A percentile compares a stretch with the other conserved stretches of the same genome.
phyloP scores from a whole-genome alignment of 2,113 vertebrate species.

The Paratilapia polleni region DNA sequence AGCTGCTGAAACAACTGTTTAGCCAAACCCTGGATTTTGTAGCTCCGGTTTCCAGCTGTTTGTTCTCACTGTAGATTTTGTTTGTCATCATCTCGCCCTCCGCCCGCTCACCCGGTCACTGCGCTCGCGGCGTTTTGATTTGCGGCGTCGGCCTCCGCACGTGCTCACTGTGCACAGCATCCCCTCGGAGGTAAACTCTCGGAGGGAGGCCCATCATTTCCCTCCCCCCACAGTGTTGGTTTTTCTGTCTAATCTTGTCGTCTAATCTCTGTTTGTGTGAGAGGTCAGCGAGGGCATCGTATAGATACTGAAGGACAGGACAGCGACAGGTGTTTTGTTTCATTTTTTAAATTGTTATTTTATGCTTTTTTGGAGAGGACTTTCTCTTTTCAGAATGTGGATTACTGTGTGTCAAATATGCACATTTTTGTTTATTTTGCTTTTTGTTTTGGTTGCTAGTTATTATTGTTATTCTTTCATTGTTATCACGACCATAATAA shows the following conservation, averaged over 20 bases:
- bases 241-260: not conserved
- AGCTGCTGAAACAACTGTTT: slow-evolving; percentile 20
- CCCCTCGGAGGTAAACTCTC: not conserved
- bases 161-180: not conserved
- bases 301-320: not conserved
- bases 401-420: not conserved
- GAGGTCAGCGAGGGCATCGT: not conserved
- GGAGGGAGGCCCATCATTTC: not conserved
- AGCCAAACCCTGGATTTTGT: not conserved
- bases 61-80: slow-evolving; percentile 6
- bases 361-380: not conserved
- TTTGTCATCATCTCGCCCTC: slow-evolving; percentile 4
- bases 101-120: not conserved
- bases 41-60: slow-evolving; percentile 20
- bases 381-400: not conserved
- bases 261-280: not conserved
- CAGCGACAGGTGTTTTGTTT: not conserved
- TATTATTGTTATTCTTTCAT: not conserved
- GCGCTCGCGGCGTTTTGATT: not conserved
- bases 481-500: not conserved
- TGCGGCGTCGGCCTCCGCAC: not conserved
- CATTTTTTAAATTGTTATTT: not conserved
- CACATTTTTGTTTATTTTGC: not conserved
- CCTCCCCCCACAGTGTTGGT: not conserved
- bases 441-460: not conserved